Percentiles rank a stretch among this genome's conserved stretches.
phyloP scores from a whole-genome alignment of 2,888 invertebrate genomes.

The Celastrina argiolus region DNA sequence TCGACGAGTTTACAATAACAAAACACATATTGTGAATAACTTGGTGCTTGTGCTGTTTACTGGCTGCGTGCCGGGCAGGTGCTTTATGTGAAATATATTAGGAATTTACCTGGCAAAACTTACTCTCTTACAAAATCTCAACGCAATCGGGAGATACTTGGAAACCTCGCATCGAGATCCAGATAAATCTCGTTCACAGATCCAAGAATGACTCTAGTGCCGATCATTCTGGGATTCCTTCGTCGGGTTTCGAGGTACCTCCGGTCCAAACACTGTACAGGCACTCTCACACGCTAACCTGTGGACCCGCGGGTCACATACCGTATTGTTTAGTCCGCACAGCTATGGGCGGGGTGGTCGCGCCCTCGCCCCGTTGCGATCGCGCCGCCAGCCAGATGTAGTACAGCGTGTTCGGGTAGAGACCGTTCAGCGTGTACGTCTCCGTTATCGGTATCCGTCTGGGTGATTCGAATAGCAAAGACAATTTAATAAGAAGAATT shows the following conservation, averaged over 20 bases:
- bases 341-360: constrained; percentile 95
- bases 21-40: constrained; percentile 76
- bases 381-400: constrained; percentile 97
- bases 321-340: constrained; percentile 98
- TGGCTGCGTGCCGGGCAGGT: constrained; percentile 78
- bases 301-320: constrained; percentile 76
- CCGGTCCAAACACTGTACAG: constrained; percentile 1
- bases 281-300: constrained; percentile 20
- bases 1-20: constrained; percentile 72
- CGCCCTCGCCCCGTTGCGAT: constrained; percentile 95
- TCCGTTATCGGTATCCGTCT: constrained; percentile 89
- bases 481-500: not conserved
- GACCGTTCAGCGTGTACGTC: constrained; percentile 90
- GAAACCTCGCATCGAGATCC: not conserved
- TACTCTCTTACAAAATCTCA: constrained; percentile 54
- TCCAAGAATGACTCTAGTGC: not conserved
- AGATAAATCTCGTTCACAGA: not conserved
- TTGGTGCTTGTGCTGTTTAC: constrained; percentile 77
- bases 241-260: constrained; percentile 14
- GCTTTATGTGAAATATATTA: constrained; percentile 74
- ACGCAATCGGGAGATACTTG: constrained; percentile 32
- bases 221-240: no score
- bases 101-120: constrained; percentile 66
- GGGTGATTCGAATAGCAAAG: constrained; percentile 5
- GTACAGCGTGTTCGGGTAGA: constrained; percentile 97